Conservation (phyloP, 2,797 vertebrate species). For the Myotis vivesi region DNA sequence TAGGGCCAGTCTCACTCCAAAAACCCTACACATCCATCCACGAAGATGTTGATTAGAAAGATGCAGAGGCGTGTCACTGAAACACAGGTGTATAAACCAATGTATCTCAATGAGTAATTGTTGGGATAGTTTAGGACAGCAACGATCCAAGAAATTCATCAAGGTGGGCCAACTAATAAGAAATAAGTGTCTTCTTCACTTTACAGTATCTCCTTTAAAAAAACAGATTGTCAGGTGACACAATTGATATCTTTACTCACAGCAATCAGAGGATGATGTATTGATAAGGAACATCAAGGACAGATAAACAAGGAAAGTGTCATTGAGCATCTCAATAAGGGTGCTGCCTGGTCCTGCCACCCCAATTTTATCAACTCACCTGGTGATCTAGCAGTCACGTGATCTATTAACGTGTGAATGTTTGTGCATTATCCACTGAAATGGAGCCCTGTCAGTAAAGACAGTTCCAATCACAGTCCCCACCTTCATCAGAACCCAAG, state of each 20-base stretch:
- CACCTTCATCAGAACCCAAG: background rate
- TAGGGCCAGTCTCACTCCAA: background rate
- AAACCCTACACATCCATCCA: background rate
- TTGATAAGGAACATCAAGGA: background rate
- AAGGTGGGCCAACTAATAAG: background rate
- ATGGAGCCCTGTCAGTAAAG: background rate
- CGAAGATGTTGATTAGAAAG: background rate
- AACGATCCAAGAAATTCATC: background rate
- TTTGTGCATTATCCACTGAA: background rate
- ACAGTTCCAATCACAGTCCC: background rate
- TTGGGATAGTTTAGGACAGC: background rate
- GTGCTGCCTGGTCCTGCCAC: background rate
- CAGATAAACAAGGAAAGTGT: background rate
- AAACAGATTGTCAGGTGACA: background rate
- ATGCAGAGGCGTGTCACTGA: background rate
- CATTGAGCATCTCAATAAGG: background rate
- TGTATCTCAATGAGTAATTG: background rate
- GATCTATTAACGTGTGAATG: background rate
- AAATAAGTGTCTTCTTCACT: background rate
- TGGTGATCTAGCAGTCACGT: background rate
- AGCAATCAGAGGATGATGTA: background rate
- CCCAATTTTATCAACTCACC: background rate
- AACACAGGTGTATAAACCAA: background rate
- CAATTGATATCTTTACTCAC: background rate
- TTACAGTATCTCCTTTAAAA: background rate